These are phyloP conservation scores for Caenorhabditis virilis DNA, from an alignment of 2,888 invertebrate genomes.

Conservation along the genomic window DNA sequence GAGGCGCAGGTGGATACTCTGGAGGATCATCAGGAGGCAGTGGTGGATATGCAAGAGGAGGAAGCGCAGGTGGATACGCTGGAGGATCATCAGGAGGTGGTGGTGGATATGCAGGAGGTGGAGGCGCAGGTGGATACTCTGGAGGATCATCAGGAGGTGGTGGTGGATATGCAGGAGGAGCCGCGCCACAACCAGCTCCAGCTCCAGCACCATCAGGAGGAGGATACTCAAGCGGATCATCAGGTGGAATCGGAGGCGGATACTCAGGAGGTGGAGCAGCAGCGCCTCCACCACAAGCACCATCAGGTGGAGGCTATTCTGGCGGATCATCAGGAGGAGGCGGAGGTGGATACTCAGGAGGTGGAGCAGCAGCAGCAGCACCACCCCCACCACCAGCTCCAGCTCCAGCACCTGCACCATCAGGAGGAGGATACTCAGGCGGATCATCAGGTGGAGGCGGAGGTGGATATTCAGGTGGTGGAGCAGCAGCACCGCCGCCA, in stretches of 20 bases:
- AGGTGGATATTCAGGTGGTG: constrained; percentile 7
- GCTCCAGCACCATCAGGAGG: constrained; percentile 11
- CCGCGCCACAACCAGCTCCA: background rate
- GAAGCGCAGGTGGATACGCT: background rate
- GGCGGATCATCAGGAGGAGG: constrained; percentile 1
- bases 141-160: constrained; percentile 8
- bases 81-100: background rate
- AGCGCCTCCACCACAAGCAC: constrained; percentile 5
- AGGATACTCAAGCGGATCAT: constrained; percentile 7
- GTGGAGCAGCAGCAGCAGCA: constrained; percentile 1
- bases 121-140: constrained; percentile 10
- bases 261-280: constrained; percentile 14
- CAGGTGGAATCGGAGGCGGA: constrained; percentile 12
- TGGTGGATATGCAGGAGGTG: background rate
- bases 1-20: too few species aligned
- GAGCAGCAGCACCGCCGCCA: constrained; percentile 7
- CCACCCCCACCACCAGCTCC: constrained; percentile 8
- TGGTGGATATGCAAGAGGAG: constrained; percentile 6
- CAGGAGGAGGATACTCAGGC: too few species aligned
- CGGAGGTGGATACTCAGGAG: constrained; percentile 2
- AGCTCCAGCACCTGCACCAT: constrained; percentile 11
- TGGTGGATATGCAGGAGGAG: constrained; percentile 2
- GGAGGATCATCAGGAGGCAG: too few species aligned
- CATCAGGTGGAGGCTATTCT: constrained; percentile 11
- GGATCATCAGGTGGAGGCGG: constrained; percentile 11